Base-by-base conservation (phyloP, 2,797 vertebrate species). In the Cyclura pinguis region DNA sequence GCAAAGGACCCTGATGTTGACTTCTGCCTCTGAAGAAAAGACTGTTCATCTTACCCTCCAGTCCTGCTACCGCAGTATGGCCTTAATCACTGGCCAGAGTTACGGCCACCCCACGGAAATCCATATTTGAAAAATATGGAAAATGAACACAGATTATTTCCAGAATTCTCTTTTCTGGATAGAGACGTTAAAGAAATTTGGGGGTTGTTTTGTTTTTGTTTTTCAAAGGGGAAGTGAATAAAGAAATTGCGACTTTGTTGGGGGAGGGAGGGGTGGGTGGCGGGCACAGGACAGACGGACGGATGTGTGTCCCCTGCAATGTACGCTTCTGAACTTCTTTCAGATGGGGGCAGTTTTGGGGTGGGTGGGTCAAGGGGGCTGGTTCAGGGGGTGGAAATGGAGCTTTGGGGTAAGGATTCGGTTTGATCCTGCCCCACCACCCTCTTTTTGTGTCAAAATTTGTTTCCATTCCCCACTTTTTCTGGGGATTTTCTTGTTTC, bases 1-100 rank as follows among this genome's bases (percentile, higher is more conserved):
- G 4, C 29, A 69, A 90, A 84, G 85, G 80, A 77, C 73, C 86
- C 73, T 64, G 80, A 69, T 13, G 27, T 57, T 74, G 81, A 87
- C 80, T 87, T 90, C 84, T 91, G 90, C 85, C 80, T 78, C 89
- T 90, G 77, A 90, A 90, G 85, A 91, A 59, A 89, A 91, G 85
- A 91, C 90, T 84, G 85, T 90, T 90, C 89, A n/a, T 84, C 90
- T 84, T 67, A 84, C 59, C 85, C 84, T 90, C 89, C 89, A 78
- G 72, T 69, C 80, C 85, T 83, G 80, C 85, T 73, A 87, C 85
- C 85, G 84, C 85, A 84, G 80, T 69, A 91, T 78, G 90, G 90
- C 90, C 90, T 87, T 91, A 91, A 91, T 87, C 80, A 83, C 72
- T 83, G 85, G 90, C 80, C 90, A 91, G 73, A 29, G 22, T 87